Evolutionary conservation across 2,797 vertebrate species (phyloP).

Genomic region (Bradypodion pumilum): DNA sequence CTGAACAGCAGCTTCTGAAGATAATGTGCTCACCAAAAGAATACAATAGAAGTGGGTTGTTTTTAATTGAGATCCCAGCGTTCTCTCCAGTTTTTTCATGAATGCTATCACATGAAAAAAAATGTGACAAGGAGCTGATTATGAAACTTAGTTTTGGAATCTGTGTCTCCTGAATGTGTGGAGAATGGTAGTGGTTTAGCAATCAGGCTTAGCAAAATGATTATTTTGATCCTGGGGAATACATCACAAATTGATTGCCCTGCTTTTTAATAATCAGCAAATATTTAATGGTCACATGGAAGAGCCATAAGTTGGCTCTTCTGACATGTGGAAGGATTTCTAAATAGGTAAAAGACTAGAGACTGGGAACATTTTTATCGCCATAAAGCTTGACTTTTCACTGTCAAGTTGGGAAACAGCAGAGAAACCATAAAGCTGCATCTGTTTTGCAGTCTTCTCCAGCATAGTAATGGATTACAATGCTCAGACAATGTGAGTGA

Average conservation of each 20-base stretch:
- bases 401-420: background rate
- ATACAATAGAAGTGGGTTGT: background rate
- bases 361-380: background rate
- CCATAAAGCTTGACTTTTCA: background rate
- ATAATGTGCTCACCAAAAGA: conserved; percentile 16
- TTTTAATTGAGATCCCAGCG: background rate
- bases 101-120: conserved; percentile 2
- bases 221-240: background rate
- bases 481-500: background rate
- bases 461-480: background rate
- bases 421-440: background rate
- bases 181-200: background rate
- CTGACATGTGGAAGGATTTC: background rate
- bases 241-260: background rate
- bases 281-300: background rate
- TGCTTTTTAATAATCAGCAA: background rate
- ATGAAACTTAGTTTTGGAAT: background rate
- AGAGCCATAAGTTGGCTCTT: background rate
- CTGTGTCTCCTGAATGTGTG: background rate
- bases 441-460: background rate
- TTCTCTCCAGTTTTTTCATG: conserved; percentile 16
- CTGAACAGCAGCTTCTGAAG: conserved; percentile 12
- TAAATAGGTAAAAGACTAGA: background rate
- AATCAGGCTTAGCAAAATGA: background rate
- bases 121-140: background rate